phyloP scores from a whole-genome alignment of 2,113 vertebrate genomes.

The Thinocorus orbignyianus region DNA sequence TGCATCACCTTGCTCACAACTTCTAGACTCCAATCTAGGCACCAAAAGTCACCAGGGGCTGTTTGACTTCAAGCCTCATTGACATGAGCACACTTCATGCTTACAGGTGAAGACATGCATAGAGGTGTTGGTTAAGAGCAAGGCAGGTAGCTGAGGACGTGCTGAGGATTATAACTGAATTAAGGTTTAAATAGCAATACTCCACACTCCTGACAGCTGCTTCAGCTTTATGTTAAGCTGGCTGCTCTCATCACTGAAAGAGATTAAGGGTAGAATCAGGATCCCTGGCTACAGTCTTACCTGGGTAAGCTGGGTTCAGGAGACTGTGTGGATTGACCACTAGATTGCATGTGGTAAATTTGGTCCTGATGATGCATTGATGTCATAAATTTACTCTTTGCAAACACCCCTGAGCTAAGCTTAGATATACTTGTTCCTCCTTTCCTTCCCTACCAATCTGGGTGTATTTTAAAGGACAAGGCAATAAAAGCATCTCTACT shows the following conservation, averaged over 20 bases:
- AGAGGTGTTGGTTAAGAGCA: neutral
- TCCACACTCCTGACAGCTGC: neutral
- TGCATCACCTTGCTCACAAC: neutral
- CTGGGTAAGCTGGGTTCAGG: neutral
- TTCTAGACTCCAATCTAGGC: neutral
- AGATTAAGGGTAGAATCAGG: neutral
- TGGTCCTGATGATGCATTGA: neutral
- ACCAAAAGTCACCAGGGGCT: neutral
- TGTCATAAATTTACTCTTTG: neutral
- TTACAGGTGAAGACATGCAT: neutral
- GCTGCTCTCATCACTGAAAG: neutral
- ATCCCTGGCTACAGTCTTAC: neutral
- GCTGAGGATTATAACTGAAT: neutral
- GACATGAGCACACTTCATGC: neutral
- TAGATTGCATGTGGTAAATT: fast-evolving
- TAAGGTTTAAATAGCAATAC: neutral
- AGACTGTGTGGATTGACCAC: neutral
- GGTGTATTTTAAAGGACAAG: neutral
- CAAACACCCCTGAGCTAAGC: fast-evolving
- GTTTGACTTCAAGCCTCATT: neutral
- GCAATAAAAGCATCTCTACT: neutral
- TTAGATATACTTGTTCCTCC: neutral
- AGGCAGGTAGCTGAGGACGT: neutral
- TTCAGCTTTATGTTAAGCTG: neutral
- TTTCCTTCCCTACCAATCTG: neutral